Percentiles rank a stretch among this genome's conserved stretches.
phyloP scores from a whole-genome alignment of 2,113 vertebrate genomes.

The Pandion haliaetus region DNA sequence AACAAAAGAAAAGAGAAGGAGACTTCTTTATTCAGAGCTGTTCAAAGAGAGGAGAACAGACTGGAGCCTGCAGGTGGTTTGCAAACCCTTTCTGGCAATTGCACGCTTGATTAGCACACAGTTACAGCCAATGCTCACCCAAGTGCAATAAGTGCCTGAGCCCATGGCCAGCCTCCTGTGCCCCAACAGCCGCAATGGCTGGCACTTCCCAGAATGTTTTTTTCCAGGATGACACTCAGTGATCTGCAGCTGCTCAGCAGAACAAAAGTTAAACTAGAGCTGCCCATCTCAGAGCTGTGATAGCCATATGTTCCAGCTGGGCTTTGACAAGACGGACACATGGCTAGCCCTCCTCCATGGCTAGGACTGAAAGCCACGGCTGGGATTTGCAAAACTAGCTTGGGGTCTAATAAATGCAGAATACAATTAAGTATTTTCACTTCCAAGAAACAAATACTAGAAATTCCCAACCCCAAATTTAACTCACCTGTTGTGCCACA shows the following conservation, averaged over 20 bases:
- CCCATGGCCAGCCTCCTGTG: background rate
- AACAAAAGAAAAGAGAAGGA: background rate
- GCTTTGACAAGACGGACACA: fast-evolving
- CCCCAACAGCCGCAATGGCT: fast-evolving
- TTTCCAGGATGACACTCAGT: background rate
- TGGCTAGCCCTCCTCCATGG: background rate
- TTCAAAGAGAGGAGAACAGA: background rate
- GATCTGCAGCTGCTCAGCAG: background rate
- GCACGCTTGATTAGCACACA: background rate
- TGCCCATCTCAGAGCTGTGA: background rate
- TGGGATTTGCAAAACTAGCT: background rate
- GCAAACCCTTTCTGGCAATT: background rate
- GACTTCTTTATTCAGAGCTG: background rate
- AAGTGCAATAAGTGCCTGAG: background rate
- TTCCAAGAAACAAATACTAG: background rate
- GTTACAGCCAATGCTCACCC: background rate
- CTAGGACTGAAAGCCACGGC: background rate
- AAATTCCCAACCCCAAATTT: background rate
- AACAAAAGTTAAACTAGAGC: background rate
- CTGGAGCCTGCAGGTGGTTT: background rate
- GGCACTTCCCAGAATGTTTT: background rate
- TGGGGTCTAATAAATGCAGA: background rate
- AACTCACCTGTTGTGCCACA: background rate
- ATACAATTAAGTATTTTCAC: background rate
- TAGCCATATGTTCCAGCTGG: background rate